Percentiles rank a stretch among this genome's conserved stretches.
phyloP scores from a whole-genome alignment of 2,888 invertebrate genomes.

The Epistrophe eligans region DNA sequence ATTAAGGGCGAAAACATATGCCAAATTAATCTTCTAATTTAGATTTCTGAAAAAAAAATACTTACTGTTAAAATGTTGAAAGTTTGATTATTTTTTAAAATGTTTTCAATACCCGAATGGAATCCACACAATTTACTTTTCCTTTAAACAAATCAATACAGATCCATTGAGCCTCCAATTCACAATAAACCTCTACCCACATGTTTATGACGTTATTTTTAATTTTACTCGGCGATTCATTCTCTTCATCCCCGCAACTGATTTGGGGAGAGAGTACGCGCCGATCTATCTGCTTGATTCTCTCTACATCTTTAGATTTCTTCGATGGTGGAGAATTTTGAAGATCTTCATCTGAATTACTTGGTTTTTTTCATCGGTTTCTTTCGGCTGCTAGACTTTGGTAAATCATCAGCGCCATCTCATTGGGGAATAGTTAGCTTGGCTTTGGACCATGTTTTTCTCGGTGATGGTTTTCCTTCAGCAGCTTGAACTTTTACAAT shows the following conservation, averaged over 20 bases:
- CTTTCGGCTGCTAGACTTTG: slow-evolving; percentile 72
- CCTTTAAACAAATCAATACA: slow-evolving; percentile 91
- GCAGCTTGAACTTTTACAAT: slow-evolving; percentile 39
- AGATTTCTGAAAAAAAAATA: slow-evolving; percentile 85
- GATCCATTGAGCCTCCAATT: slow-evolving; percentile 94
- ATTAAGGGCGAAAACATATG: slow-evolving; percentile 94
- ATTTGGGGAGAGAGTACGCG: no score
- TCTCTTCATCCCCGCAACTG: no score
- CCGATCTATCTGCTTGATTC: no score
- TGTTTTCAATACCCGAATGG: no score
- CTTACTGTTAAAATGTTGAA: not conserved
- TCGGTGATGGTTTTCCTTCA: slow-evolving; percentile 58
- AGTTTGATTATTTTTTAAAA: not conserved
- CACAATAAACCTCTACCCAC: slow-evolving; percentile 95
- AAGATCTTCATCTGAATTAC: no score
- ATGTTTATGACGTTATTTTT: slow-evolving; percentile 86
- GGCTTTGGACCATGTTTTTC: slow-evolving; percentile 51
- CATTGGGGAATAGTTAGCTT: slow-evolving; percentile 84
- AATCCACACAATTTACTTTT: slow-evolving; percentile 91
- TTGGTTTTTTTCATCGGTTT: slow-evolving; percentile 48
- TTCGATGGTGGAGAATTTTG: no score
- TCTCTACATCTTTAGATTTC: no score
- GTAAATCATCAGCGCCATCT: slow-evolving; percentile 85
- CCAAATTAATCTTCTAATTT: slow-evolving; percentile 89
- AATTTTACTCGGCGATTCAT: slow-evolving; percentile 79